Conservation (phyloP, 2,888 invertebrate genomes). For the Pollenia labialis region DNA sequence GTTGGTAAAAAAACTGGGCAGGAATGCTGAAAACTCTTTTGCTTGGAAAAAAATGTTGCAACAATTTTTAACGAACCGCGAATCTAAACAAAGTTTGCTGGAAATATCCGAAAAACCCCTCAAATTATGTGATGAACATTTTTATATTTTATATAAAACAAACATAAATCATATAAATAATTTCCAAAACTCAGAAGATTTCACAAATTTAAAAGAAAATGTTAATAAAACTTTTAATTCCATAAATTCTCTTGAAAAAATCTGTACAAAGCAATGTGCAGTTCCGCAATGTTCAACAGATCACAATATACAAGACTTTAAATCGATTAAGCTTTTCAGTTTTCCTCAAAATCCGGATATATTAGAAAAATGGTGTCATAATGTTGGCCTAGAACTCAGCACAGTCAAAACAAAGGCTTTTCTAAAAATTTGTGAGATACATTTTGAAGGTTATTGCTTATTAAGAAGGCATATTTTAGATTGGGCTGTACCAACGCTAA, state of each 20-base stretch:
- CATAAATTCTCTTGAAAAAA: conserved; percentile 13
- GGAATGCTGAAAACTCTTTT: background rate
- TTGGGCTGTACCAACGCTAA: conserved; percentile 79
- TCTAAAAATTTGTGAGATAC: conserved; percentile 77
- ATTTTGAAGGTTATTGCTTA: conserved; percentile 77
- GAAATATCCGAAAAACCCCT: background rate
- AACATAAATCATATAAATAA: conserved; percentile 32
- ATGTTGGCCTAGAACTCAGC: conserved; percentile 25
- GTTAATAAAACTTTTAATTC: conserved; percentile 4
- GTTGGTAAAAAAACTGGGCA: background rate
- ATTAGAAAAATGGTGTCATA: conserved; percentile 78
- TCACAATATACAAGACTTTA: conserved; percentile 19
- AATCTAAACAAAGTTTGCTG: background rate
- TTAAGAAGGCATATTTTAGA: conserved; percentile 73
- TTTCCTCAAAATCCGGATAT: conserved; percentile 76
- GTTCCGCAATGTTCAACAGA: conserved; percentile 51
- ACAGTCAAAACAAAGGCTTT: background rate
- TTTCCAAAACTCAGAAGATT: background rate
- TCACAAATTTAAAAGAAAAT: background rate
- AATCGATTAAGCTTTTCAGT: conserved; percentile 72
- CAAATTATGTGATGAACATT: conserved; percentile 62
- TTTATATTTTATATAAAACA: conserved; percentile 53
- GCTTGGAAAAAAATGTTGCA: background rate
- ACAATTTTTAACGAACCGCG: background rate
- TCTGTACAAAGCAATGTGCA: conserved; percentile 42